Evolutionary conservation across 2,888 invertebrate species (phyloP).

Genomic region (Sclerodermus sp.): DNA sequence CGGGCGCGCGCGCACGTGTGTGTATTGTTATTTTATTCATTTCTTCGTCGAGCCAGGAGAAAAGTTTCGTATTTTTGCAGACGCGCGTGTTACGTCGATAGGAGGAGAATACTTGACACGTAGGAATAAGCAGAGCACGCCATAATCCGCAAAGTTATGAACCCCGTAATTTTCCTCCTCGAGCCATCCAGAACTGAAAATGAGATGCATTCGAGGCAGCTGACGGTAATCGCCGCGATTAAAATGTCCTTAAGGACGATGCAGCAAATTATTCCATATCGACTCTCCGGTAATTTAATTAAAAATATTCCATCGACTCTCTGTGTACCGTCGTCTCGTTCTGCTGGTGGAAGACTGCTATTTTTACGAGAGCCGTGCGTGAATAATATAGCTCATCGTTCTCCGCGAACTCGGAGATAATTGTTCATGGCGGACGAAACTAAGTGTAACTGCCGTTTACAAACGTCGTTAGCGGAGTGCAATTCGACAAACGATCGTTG

Average conservation of each 20-base stretch:
- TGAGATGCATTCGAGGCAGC: conserved; percentile 45
- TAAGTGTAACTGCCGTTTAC: conserved; percentile 6
- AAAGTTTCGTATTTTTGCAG: conserved; percentile 17
- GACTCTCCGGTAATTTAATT: no score
- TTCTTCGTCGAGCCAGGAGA: no score
- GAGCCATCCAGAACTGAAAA: conserved; percentile 38
- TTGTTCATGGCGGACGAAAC: neutral
- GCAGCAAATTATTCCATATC: conserved; percentile 18
- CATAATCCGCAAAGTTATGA: no score
- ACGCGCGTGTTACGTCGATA: no score
- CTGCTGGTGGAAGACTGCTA: no score
- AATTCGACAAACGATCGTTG: conserved; percentile 5
- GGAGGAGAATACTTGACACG: no score
- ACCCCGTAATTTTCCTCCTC: conserved; percentile 38
- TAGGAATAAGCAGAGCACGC: no score
- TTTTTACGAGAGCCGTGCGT: no score
- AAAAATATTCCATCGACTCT: no score
- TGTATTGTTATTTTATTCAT: no score
- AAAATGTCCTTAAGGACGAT: conserved; percentile 42
- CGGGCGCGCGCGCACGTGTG: no score
- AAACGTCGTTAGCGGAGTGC: conserved; percentile 14
- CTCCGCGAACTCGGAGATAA: neutral
- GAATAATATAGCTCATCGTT: neutral
- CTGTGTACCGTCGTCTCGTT: no score
- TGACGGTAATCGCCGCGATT: conserved; percentile 44